phyloP scores from a whole-genome alignment of 2,113 vertebrate genomes.

The Hyla sarda region DNA sequence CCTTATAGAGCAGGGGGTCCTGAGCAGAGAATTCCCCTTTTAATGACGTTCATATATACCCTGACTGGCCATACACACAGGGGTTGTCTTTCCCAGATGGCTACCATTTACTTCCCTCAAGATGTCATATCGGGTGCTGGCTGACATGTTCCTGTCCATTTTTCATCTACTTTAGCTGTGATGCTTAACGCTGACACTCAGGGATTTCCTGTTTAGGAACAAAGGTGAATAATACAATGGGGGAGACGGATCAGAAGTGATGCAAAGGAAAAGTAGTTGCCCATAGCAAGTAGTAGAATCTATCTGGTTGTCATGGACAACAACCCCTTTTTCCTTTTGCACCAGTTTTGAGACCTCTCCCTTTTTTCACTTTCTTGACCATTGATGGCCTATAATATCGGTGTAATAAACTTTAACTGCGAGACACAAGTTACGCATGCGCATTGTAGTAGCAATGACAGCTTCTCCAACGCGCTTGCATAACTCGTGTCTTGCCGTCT shows the following conservation, averaged over 20 bases:
- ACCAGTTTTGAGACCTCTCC: neutral
- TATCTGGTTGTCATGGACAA: no score
- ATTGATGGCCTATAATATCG: no score
- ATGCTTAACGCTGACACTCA: conserved; percentile 16
- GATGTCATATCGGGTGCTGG: neutral
- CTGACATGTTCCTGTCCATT: neutral
- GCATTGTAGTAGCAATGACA: no score
- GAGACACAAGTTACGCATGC: no score
- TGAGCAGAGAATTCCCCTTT: neutral
- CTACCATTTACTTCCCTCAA: neutral
- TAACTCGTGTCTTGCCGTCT: no score
- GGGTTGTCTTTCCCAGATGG: neutral
- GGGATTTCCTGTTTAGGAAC: neutral
- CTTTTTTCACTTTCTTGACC: neutral
- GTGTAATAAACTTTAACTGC: no score
- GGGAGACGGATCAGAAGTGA: neutral
- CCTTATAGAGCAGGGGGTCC: neutral
- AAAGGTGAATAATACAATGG: neutral
- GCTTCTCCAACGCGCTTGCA: no score
- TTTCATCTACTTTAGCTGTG: neutral
- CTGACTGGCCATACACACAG: no score
- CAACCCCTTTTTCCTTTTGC: neutral
- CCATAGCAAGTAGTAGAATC: neutral
- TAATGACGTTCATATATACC: neutral
- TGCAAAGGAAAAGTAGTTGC: neutral